These are phyloP conservation scores for Osmoderma eremita DNA, from an alignment of 2,888 invertebrate genomes.

Conservation along the genomic window DNA sequence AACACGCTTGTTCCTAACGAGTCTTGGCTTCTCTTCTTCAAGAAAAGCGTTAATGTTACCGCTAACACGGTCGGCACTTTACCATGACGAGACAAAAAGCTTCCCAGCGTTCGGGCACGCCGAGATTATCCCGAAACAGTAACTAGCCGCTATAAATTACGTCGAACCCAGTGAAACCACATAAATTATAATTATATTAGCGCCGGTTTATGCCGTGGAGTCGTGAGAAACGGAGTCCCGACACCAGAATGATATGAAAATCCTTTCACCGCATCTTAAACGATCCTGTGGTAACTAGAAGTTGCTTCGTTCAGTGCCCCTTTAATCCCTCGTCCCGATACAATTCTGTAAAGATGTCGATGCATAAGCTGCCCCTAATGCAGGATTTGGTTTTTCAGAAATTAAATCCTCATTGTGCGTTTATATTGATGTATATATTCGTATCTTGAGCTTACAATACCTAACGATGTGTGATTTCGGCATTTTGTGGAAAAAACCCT, in stretches of 20 bases:
- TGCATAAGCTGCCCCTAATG: slow-evolving; percentile 21
- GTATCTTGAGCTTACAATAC: no score
- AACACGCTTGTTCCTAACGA: neutral
- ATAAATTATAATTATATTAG: slow-evolving; percentile 40
- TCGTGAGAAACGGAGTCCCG: slow-evolving; percentile 10
- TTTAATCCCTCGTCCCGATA: slow-evolving; percentile 36
- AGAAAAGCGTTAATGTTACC: no score
- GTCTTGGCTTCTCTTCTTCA: no score
- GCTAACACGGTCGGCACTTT: no score
- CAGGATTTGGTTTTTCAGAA: slow-evolving; percentile 16
- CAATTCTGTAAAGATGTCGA: slow-evolving; percentile 33
- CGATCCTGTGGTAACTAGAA: slow-evolving; percentile 22
- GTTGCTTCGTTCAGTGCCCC: slow-evolving; percentile 32
- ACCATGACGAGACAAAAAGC: slow-evolving; percentile 12
- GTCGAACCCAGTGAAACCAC: slow-evolving; percentile 35
- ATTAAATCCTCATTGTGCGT: slow-evolving; percentile 18
- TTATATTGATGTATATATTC: no score
- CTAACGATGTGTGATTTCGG: neutral
- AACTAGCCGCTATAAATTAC: slow-evolving; percentile 34
- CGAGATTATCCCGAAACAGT: slow-evolving; percentile 34
- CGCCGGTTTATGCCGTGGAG: slow-evolving; percentile 27
- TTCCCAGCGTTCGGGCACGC: slow-evolving; percentile 2
- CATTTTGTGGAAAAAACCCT: neutral
- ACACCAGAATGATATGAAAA: slow-evolving; percentile 37
- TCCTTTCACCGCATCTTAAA: slow-evolving; percentile 26